Conservation (phyloP, 2,797 vertebrate species). For the Dallia pectoralis region DNA sequence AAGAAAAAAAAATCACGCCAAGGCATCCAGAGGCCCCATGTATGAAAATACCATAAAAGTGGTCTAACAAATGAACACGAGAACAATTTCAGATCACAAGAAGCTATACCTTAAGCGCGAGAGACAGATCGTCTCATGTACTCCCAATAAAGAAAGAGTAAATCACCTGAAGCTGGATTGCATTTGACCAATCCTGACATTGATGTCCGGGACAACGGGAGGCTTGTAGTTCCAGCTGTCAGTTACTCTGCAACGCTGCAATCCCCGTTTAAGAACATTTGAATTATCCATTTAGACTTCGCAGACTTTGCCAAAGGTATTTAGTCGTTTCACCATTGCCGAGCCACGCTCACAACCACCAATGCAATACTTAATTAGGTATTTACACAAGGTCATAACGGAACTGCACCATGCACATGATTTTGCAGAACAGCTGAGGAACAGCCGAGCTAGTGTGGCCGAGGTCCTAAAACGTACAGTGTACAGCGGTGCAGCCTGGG, state of each 20-base stretch:
- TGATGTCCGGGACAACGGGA: neutral
- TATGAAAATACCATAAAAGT: constrained; percentile 56
- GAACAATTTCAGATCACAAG: constrained; percentile 40
- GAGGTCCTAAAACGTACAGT: constrained; percentile 1
- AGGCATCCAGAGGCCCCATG: constrained; percentile 54
- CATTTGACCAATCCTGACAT: neutral
- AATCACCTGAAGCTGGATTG: neutral
- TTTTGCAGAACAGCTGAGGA: neutral
- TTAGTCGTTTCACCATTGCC: constrained; percentile 10
- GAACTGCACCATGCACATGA: neutral
- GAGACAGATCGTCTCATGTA: neutral
- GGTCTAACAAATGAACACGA: constrained; percentile 58
- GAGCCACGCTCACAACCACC: neutral
- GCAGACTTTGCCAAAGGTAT: constrained; percentile 3
- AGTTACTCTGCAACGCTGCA: neutral
- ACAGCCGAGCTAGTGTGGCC: neutral
- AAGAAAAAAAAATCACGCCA: constrained; percentile 45
- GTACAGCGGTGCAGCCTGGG: neutral
- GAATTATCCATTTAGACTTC: constrained; percentile 15
- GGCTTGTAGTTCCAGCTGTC: neutral
- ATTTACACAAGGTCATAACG: neutral
- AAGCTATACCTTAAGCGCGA: constrained; percentile 32
- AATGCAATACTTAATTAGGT: neutral
- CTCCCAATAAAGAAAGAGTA: neutral
- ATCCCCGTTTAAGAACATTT: constrained; percentile 10